Conservation (phyloP, 2,888 invertebrate species). For the Andrena bicolor region DNA sequence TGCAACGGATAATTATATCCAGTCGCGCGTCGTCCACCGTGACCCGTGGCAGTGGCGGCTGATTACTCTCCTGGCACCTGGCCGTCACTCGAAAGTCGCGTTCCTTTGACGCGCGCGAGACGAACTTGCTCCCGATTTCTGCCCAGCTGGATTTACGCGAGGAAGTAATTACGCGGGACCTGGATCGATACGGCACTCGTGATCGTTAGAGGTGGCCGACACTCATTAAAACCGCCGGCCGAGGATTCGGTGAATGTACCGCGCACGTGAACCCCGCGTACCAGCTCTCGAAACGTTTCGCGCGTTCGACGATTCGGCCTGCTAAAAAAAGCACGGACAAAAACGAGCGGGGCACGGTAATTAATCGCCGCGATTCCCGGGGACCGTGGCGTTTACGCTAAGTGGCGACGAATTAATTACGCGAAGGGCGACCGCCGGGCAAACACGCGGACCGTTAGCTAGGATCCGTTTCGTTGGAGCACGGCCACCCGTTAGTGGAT, state of each 20-base stretch:
- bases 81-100: not conserved
- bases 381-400: slow-evolving; percentile 6
- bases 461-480: not conserved
- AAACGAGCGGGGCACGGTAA: slow-evolving; percentile 1
- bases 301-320: slow-evolving; percentile 11
- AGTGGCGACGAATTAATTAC: slow-evolving; percentile 19
- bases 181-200: not conserved
- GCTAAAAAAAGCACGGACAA: not conserved
- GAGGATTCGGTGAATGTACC: not conserved
- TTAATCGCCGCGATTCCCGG: slow-evolving; percentile 15
- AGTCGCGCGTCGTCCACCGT: not conserved
- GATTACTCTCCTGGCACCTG: slow-evolving; percentile 16
- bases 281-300: not conserved
- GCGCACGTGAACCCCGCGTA: slow-evolving; percentile 16
- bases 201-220: slow-evolving; percentile 11
- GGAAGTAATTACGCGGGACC: slow-evolving; percentile 22
- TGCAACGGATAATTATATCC: not conserved
- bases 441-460: not conserved
- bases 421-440: not conserved
- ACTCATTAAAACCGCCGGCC: slow-evolving; percentile 15
- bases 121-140: not conserved
- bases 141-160: not conserved
- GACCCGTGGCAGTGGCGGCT: slow-evolving; percentile 2
- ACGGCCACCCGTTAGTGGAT: not conserved
- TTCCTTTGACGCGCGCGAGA: slow-evolving; percentile 4